Percentiles rank a stretch among this genome's conserved stretches.
phyloP scores from a whole-genome alignment of 2,113 vertebrate species.

The Pitta sordida region DNA sequence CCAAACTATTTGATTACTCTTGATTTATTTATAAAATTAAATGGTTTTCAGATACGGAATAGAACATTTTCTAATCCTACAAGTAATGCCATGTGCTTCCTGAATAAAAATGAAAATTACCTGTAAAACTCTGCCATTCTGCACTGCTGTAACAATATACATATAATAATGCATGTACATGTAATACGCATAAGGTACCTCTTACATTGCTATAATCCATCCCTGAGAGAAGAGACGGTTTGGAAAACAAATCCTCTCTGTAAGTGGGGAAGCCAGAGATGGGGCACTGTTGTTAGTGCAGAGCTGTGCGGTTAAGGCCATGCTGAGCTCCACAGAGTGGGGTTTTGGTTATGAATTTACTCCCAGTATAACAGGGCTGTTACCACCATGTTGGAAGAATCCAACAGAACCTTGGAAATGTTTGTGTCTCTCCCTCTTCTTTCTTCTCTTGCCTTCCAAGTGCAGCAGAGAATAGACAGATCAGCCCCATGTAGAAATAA shows the following conservation, averaged over 20 bases:
- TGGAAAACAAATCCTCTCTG: background rate
- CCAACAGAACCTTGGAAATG: background rate
- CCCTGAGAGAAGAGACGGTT: background rate
- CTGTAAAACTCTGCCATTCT: background rate
- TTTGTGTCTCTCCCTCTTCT: background rate
- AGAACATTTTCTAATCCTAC: background rate
- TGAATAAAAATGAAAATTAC: background rate
- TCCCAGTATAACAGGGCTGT: background rate
- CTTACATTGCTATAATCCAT: background rate
- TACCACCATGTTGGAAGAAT: background rate
- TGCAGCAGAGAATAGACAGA: background rate
- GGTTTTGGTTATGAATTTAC: background rate
- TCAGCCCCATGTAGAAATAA: background rate
- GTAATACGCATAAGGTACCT: rapidly evolving
- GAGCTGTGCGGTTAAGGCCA: background rate
- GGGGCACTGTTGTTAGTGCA: background rate
- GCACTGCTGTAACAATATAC: background rate
- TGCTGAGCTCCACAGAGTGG: rapidly evolving
- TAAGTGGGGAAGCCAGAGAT: background rate
- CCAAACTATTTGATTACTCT: background rate
- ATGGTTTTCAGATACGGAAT: background rate
- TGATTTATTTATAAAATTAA: background rate
- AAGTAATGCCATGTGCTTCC: background rate
- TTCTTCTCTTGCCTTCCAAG: background rate
- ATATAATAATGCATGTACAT: background rate